phyloP scores from a whole-genome alignment of 2,797 vertebrate genomes.

The Synaphobranchus kaupii region DNA sequence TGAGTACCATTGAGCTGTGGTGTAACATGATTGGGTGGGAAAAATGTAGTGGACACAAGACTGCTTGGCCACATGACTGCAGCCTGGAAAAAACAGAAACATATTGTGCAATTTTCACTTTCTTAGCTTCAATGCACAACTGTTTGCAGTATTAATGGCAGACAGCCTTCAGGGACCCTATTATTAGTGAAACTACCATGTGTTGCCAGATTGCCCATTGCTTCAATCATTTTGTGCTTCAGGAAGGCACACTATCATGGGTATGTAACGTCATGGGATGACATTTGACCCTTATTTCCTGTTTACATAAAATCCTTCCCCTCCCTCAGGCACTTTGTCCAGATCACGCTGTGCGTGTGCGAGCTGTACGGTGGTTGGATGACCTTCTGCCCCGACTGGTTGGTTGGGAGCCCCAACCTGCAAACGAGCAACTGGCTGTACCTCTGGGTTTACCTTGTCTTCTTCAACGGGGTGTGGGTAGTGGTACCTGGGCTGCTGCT shows the following conservation, averaged over 20 bases:
- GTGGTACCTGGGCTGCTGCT: constrained; percentile 73
- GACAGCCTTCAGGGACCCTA: background rate
- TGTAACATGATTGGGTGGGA: background rate
- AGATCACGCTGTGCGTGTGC: constrained; percentile 73
- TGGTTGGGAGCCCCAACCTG: constrained; percentile 72
- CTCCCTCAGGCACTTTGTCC: constrained; percentile 74
- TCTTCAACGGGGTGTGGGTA: constrained; percentile 75
- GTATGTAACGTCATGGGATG: background rate
- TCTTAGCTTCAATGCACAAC: background rate
- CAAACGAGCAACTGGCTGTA: constrained; percentile 71
- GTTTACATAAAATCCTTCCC: background rate
- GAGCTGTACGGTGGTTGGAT: constrained; percentile 77
- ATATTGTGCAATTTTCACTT: background rate
- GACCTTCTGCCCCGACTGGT: constrained; percentile 77
- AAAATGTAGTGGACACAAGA: background rate
- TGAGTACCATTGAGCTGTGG: background rate
- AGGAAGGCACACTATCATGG: background rate
- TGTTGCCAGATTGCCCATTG: background rate
- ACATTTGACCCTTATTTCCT: constrained; percentile 7
- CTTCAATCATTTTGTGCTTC: background rate
- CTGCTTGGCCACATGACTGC: background rate
- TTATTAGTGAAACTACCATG: background rate
- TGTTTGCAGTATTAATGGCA: background rate
- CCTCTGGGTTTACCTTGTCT: constrained; percentile 78
- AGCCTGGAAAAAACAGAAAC: background rate